Evolutionary conservation across 2,888 invertebrate genomes (phyloP), one percentile per base, ranked within the genome.

Genomic region (Ariolimax columbianus): DNA sequence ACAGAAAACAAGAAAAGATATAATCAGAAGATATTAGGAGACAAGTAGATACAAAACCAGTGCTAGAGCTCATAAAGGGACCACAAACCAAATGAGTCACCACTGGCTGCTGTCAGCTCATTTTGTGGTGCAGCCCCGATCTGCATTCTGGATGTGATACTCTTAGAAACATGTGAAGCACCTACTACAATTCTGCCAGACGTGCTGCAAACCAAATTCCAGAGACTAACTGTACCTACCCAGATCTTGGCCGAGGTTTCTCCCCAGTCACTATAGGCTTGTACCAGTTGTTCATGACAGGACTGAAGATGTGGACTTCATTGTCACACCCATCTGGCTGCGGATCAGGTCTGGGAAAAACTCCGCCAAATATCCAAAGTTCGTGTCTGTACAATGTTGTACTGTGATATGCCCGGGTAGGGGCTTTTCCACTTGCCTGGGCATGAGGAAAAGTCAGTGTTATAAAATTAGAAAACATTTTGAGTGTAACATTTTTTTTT

Each of bases 341-440:
- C 30, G 93, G 92, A 85, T 93, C 92, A 9, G 93, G 92, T 4
- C 90, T 89, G 0, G 94, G 93, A 82, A 90, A 93, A 40, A 93
- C 92, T 3, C 94, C 94, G 79, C 93, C 94, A 89, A 93, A 93
- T 73, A 94, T 91, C 93, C 93, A 93, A 87, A 94, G 83, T 85
- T 93, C 93, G 87, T 93, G 92, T 11, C 93, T 88, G 88, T 93
- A 93, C 79, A 93, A 85, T 4, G 91, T 92, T 9, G 93, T 89
- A 82, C 91, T 92, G 89, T 94, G 94, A 86, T 94, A 93, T 0
- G 93, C 91, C 73, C 93, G 83, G 0, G 92, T 92, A 30, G 94
- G 94, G 0, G 93, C 93, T 86, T 92, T 93, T 0, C 93, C 93
- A 82, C 90, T 90, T 9, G 90, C 91, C 92, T 93, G 79, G 4